Evolutionary conservation across 2,797 vertebrate genomes (phyloP).

Genomic region (Peromyscus eremicus): DNA sequence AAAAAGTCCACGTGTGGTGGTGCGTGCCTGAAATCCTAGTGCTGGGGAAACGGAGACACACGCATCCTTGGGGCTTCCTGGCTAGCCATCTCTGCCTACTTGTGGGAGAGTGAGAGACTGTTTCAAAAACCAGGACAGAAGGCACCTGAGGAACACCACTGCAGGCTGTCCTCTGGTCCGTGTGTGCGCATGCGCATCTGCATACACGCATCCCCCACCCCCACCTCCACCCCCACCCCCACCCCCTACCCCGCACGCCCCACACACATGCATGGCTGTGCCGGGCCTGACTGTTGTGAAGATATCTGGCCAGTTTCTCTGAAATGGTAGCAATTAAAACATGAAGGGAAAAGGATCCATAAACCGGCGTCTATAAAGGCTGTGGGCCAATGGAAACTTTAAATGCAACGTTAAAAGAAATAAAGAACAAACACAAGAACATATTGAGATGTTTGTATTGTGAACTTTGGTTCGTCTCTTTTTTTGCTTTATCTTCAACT

Average conservation of each 20-base stretch:
- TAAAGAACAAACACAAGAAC: conserved; percentile 39
- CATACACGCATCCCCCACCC: not conserved
- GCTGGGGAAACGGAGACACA: not conserved
- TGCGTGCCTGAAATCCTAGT: not conserved
- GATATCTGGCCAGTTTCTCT: conserved; percentile 1
- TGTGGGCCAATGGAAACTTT: conserved; percentile 1
- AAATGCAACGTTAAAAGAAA: conserved; percentile 46
- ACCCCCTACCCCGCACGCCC: no score
- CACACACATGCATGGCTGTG: not conserved
- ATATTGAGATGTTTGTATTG: conserved; percentile 26
- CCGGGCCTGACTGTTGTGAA: not conserved
- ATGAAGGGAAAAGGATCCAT: not conserved
- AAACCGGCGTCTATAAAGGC: not conserved
- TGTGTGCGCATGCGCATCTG: no score
- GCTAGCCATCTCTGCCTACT: not conserved
- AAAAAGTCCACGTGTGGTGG: not conserved
- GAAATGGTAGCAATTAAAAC: not conserved
- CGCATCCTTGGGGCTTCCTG: not conserved
- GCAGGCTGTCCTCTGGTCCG: not conserved
- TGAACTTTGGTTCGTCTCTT: conserved; percentile 38
- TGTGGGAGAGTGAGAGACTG: no score
- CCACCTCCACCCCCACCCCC: no score
- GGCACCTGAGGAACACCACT: not conserved
- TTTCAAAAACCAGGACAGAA: not conserved
- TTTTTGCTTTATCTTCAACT: conserved; percentile 54